A percentile compares a stretch with the other conserved stretches of the same genome.
phyloP scores from a whole-genome alignment of 2,888 invertebrate species.

The Acronicta aceris region DNA sequence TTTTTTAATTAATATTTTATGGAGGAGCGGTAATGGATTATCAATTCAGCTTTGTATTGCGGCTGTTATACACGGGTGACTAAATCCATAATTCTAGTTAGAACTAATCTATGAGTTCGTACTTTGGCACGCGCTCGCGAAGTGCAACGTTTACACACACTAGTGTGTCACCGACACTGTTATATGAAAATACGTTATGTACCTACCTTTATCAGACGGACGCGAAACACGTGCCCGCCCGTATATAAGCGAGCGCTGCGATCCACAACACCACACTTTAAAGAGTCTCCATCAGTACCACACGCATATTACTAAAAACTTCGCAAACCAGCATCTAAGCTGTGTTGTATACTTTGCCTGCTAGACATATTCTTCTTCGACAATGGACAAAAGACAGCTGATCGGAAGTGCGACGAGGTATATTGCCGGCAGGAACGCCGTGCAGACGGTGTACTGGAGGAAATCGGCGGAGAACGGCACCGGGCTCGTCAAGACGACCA shows the following conservation, averaged over 20 bases:
- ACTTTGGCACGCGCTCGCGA: constrained; percentile 70
- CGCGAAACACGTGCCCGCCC: constrained; percentile 67
- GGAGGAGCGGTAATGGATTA: constrained; percentile 26
- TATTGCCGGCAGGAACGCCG: constrained; percentile 92
- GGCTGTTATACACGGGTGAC: constrained; percentile 18
- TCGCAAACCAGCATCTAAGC: constrained; percentile 22
- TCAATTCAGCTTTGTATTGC: constrained; percentile 21
- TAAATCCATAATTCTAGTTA: constrained; percentile 32
- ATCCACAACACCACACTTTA: constrained; percentile 31
- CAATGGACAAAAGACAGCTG: constrained; percentile 87
- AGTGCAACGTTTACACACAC: constrained; percentile 77
- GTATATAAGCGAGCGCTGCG: constrained; percentile 63
- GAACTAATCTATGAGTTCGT: constrained; percentile 34
- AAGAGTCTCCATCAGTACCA: constrained; percentile 24
- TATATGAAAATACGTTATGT: constrained; percentile 61
- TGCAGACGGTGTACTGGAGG: constrained; percentile 94
- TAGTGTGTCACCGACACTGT: constrained; percentile 57
- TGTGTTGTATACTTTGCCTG: constrained; percentile 45
- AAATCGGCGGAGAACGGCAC: constrained; percentile 84
- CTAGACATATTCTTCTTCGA: constrained; percentile 43
- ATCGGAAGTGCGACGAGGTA: constrained; percentile 92
- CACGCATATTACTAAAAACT: constrained; percentile 19
- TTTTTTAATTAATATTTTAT: background rate
- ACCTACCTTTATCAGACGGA: constrained; percentile 69
- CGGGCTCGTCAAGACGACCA: constrained; percentile 88